phyloP scores from a whole-genome alignment of 2,888 invertebrate species.

The Hyalella azteca region DNA sequence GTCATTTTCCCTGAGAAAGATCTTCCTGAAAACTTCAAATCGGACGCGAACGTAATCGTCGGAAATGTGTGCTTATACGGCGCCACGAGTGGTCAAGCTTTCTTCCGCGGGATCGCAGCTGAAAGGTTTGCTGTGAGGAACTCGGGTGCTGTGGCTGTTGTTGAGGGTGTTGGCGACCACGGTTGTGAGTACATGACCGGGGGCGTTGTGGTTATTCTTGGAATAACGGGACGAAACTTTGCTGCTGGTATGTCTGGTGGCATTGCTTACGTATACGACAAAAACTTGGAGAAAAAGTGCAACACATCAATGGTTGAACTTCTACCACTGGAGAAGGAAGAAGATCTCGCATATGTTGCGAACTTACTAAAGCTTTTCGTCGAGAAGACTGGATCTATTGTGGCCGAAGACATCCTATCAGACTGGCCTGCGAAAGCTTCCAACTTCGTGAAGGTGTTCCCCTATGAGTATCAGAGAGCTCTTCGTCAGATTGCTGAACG shows the following conservation, averaged over 20 bases:
- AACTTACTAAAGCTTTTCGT: conserved; percentile 82
- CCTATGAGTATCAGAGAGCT: conserved; percentile 93
- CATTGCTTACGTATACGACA: conserved; percentile 92
- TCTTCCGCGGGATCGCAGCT: conserved; percentile 94
- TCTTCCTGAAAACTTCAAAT: conserved; percentile 76
- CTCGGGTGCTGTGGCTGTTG: conserved; percentile 93
- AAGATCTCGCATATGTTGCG: conserved; percentile 80
- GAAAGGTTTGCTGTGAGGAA: conserved; percentile 98
- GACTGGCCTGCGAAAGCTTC: conserved; percentile 79
- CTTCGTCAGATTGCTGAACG: conserved; percentile 67
- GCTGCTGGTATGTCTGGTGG: conserved; percentile 99
- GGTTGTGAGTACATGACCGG: conserved; percentile 99
- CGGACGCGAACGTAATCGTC: conserved; percentile 93
- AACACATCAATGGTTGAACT: conserved; percentile 96
- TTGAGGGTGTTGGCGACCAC: conserved; percentile 98
- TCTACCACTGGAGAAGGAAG: conserved; percentile 75
- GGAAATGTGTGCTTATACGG: conserved; percentile 99
- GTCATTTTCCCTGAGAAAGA: conserved; percentile 89
- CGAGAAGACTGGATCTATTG: conserved; percentile 83
- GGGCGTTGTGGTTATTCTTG: conserved; percentile 86
- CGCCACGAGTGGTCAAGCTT: conserved; percentile 91
- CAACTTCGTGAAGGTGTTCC: conserved; percentile 93
- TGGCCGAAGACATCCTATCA: conserved; percentile 79
- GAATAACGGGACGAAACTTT: conserved; percentile 95
- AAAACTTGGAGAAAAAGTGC: conserved; percentile 83